A percentile compares a stretch with the other conserved stretches of the same genome.
These are phyloP conservation scores for Acleris sparsana DNA, from an alignment of 2,888 invertebrate genomes.

Conservation along the genomic window DNA sequence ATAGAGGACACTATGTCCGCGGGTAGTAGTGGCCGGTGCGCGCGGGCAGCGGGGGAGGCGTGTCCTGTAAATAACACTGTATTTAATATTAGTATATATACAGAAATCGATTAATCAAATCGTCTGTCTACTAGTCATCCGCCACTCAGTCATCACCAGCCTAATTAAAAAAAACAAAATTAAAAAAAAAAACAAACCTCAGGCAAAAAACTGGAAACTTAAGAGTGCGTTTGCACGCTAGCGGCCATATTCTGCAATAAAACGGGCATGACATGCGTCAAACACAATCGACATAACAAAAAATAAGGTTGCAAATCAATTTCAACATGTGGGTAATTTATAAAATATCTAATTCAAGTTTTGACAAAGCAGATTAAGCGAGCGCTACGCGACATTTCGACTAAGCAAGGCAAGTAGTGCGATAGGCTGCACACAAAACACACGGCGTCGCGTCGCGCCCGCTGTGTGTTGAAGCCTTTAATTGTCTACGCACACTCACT, in stretches of 20 bases:
- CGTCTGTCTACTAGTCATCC: too few species aligned
- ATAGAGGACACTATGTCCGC: constrained; percentile 66
- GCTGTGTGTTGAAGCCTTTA: too few species aligned
- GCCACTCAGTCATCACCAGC: too few species aligned
- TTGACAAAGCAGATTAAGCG: too few species aligned
- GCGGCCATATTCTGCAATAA: constrained; percentile 71
- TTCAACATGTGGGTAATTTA: too few species aligned
- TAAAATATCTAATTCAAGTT: too few species aligned
- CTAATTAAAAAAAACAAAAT: too few species aligned
- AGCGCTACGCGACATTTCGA: too few species aligned
- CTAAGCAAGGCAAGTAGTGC: too few species aligned
- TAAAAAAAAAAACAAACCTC: constrained; percentile 62
- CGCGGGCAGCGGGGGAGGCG: constrained; percentile 76
- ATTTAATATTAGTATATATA: background rate
- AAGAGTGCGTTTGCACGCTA: constrained; percentile 70
- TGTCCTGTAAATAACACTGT: constrained; percentile 61
- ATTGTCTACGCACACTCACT: too few species aligned
- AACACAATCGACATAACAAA: constrained; percentile 34
- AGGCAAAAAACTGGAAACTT: constrained; percentile 53
- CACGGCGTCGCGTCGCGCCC: too few species aligned
- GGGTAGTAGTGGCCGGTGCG: constrained; percentile 77
- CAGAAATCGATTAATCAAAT: background rate
- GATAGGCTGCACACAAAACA: too few species aligned
- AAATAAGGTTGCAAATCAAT: constrained; percentile 1
- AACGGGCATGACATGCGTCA: constrained; percentile 34